Evolutionary conservation across 2,113 vertebrate species (phyloP).

Genomic region (Pterocles burchelli): DNA sequence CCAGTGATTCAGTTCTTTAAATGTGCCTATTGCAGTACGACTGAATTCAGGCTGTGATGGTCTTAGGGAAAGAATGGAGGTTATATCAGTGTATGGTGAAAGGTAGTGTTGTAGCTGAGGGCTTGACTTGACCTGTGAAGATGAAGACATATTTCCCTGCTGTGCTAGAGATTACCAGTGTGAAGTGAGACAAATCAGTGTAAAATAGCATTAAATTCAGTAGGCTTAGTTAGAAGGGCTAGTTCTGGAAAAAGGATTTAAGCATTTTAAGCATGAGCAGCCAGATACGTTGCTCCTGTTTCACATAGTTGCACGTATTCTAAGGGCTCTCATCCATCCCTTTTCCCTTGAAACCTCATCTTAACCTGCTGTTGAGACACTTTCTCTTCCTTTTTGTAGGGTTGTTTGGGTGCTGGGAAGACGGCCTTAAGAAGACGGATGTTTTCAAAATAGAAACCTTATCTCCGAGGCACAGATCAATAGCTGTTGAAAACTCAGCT

Average conservation of each 20-base stretch:
- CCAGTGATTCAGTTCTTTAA: neutral
- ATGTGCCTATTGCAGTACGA: neutral
- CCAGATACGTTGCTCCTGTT: neutral
- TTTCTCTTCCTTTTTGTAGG: neutral
- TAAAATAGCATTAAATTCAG: neutral
- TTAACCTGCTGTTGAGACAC: neutral
- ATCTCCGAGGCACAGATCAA: neutral
- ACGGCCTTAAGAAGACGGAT: neutral
- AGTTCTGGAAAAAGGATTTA: neutral
- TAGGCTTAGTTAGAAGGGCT: neutral
- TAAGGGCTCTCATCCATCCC: neutral
- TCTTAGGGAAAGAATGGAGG: neutral
- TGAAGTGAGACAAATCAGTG: neutral
- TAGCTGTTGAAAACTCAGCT: neutral
- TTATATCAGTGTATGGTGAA: neutral
- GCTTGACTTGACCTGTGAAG: neutral
- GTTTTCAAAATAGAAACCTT: conserved; percentile 15
- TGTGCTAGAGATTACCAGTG: neutral
- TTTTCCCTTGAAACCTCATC: neutral
- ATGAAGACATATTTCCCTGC: neutral
- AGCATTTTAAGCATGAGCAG: neutral
- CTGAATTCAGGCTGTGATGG: neutral
- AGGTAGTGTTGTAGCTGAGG: neutral
- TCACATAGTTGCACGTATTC: neutral
- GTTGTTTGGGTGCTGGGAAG: neutral